Percentiles rank a stretch among this genome's conserved stretches.
These are phyloP conservation scores for Teleogryllus occipitalis DNA, from an alignment of 1,140 invertebrate genomes.

Conservation along the genomic window DNA sequence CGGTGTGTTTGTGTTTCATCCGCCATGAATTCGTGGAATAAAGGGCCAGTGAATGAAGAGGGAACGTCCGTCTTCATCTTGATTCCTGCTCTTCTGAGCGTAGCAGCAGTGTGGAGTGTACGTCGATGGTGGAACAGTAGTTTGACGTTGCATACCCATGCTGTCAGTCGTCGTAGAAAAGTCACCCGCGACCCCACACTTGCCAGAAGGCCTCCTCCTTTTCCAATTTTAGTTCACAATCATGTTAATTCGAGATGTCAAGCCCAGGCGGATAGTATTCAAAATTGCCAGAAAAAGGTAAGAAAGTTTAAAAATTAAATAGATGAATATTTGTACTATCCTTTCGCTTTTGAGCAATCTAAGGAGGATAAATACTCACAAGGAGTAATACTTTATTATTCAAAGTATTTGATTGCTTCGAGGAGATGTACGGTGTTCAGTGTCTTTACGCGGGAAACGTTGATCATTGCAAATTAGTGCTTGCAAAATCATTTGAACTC, in stretches of 20 bases:
- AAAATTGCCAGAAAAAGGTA: background rate
- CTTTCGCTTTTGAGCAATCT: background rate
- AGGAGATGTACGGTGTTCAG: too few species aligned
- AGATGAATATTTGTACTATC: background rate
- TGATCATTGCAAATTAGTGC: too few species aligned
- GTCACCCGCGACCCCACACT: conserved; percentile 10
- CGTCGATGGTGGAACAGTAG: conserved; percentile 8
- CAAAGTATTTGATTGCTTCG: too few species aligned
- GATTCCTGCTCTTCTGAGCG: conserved; percentile 12
- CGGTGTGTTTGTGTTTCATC: background rate
- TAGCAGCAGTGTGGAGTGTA: conserved; percentile 15
- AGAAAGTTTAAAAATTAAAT: background rate
- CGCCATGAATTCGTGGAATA: conserved; percentile 13
- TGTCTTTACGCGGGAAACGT: too few species aligned
- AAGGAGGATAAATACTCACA: too few species aligned
- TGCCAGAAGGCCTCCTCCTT: background rate
- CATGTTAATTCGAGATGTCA: background rate
- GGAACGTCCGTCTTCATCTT: background rate
- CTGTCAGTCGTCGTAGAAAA: conserved; percentile 19
- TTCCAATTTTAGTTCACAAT: background rate
- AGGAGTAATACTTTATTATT: too few species aligned
- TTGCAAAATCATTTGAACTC: too few species aligned
- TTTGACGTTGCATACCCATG: conserved; percentile 11
- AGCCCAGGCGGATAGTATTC: background rate
- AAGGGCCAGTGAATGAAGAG: background rate